Base-by-base conservation (phyloP, 2,113 vertebrate species). In the Orthochromis malagaraziensis region DNA sequence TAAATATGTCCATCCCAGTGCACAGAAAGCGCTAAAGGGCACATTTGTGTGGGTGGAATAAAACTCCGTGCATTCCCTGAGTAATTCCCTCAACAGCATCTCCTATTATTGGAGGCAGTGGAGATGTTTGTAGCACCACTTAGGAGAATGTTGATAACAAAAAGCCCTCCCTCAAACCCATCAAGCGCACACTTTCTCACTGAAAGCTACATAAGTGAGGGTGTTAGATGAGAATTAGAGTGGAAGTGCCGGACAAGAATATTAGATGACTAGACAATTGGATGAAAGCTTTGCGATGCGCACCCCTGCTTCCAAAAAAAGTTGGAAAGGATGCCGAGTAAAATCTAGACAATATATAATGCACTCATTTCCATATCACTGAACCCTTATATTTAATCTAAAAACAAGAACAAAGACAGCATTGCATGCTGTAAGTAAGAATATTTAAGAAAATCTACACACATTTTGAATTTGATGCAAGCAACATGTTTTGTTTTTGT, bases 111-210 rank as follows among this genome's bases (percentile, higher is more conserved):
- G 86, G 77, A 88, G 81, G 42, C 79, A 81, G 58, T 86, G 83
- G 87, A 89, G 70, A 91, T 88, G 89, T 93, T 89, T 89, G 87
- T 86, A 86, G 85, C 58, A 89, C 83, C 88, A 91, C 90, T 92
- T 85, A 84, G 58, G 79, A 83, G 53, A 55, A 81, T 86, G 77
- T 65, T 84, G 89, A 88, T 89, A 47, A 88, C 54, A 87, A 63
- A 84, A 88, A 63, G 38, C 26, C 31, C 26, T 82, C 11, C 16
- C 84, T 90, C 35, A 79, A 82, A 91, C 38, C 81, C 57, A 86
- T 92, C 65, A 63, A 73, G 79, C 4, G 2, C 45, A 82, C 65
- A 65, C 40, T 87, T 81, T 63, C 54, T 91, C 51, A 73, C 75
- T 33, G 60, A 89, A 86, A 86, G 70, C 81, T 84, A 16, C 54